These are phyloP conservation scores for Madoqua kirkii DNA, from an alignment of 2,113 vertebrate species.

Conservation along the genomic window DNA sequence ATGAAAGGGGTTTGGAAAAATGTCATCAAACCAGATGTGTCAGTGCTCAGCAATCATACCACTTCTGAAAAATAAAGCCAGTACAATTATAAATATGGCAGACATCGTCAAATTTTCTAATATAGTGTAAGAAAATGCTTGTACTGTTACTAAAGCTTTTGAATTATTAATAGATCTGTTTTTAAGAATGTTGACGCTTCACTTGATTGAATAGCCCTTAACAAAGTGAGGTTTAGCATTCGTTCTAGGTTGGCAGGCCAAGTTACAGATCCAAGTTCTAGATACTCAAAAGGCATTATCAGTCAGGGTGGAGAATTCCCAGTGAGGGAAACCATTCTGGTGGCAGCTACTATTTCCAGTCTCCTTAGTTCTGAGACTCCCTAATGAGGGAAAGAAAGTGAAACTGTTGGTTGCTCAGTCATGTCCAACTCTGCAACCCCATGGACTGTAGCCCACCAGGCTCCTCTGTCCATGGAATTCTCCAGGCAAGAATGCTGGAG, in stretches of 20 bases:
- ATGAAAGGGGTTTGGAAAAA: conserved; percentile 21
- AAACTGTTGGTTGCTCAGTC: not conserved
- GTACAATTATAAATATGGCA: conserved; percentile 39
- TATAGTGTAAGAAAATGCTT: conserved; percentile 36
- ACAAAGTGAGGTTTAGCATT: conserved; percentile 7
- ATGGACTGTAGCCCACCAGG: not conserved
- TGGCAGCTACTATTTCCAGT: not conserved
- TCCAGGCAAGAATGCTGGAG: not conserved
- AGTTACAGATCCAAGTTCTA: conserved; percentile 23
- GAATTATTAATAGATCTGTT: conserved; percentile 32
- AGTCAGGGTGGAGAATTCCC: conserved; percentile 5
- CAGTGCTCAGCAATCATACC: not conserved
- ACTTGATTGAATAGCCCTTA: conserved; percentile 45
- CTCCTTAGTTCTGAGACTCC: not conserved
- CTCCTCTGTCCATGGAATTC: not conserved
- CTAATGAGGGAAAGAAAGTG: not conserved
- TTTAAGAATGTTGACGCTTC: conserved; percentile 47
- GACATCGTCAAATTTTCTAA: conserved; percentile 45
- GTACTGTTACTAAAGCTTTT: conserved; percentile 29
- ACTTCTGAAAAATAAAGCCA: conserved; percentile 45
- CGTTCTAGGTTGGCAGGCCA: conserved; percentile 45
- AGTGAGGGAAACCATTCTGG: not conserved
- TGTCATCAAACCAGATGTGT: not conserved
- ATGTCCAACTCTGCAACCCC: not conserved
- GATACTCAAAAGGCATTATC: conserved; percentile 32